Evolutionary conservation across 2,797 vertebrate genomes (phyloP).

Genomic region (Sarcoramphus papa): DNA sequence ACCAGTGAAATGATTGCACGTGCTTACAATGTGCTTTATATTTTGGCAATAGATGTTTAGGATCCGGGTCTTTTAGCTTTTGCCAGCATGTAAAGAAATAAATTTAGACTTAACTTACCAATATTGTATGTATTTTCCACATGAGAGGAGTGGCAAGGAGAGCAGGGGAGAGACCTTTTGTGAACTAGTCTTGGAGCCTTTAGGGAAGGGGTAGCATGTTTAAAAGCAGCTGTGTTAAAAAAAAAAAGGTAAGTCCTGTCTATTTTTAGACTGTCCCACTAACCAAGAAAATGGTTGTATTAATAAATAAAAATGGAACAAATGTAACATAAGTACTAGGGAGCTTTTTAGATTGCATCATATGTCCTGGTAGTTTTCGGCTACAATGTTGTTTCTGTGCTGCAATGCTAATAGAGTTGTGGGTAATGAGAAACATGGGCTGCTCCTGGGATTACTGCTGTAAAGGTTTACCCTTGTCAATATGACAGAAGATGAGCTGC

Average conservation of each 20-base stretch:
- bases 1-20: background rate
- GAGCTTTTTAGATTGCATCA: background rate
- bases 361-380: background rate
- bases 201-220: background rate
- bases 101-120: background rate
- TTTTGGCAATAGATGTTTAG: constrained; percentile 50
- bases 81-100: background rate
- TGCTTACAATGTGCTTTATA: background rate
- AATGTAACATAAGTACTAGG: background rate
- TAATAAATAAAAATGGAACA: background rate
- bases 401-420: background rate
- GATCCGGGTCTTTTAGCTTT: constrained; percentile 17
- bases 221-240: background rate
- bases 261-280: background rate
- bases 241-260: background rate
- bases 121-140: background rate
- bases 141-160: background rate
- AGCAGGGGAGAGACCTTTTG: background rate
- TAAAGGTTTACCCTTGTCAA: background rate
- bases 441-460: background rate
- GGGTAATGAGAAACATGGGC: background rate
- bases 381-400: background rate
- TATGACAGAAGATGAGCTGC: background rate
- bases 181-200: background rate
- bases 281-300: background rate